Conservation (phyloP, 2,113 vertebrate species). For the Corydoras sp. region DNA sequence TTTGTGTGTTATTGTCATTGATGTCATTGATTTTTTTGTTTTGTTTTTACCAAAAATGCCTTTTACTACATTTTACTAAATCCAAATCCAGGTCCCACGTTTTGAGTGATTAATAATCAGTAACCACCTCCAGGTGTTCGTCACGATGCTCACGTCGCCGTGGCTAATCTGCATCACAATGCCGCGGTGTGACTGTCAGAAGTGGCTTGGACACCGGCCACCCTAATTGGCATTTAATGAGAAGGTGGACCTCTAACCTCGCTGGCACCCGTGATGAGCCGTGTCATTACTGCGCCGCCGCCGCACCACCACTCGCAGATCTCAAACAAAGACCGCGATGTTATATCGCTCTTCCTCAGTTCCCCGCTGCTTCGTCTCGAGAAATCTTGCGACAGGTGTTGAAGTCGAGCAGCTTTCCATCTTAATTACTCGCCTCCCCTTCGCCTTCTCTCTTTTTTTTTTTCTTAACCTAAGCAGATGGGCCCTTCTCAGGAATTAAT, state of each 20-base stretch:
- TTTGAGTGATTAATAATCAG: not conserved
- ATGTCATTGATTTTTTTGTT: no score
- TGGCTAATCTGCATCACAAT: not conserved
- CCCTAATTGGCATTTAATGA: slow-evolving; percentile 29
- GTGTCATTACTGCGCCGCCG: slow-evolving; percentile 5
- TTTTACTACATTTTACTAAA: no score
- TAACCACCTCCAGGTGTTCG: not conserved
- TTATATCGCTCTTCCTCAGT: not conserved
- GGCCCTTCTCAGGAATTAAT: slow-evolving; percentile 53
- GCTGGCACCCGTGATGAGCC: slow-evolving; percentile 5
- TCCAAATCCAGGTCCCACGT: not conserved
- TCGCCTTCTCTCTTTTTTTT: slow-evolving; percentile 24
- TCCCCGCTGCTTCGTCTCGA: slow-evolving; percentile 25
- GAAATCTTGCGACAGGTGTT: slow-evolving; percentile 51
- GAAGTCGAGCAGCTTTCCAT: slow-evolving; percentile 45
- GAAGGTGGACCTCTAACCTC: slow-evolving; percentile 14
- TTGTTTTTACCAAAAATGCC: no score
- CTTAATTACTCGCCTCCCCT: slow-evolving; percentile 55
- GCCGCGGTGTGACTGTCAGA: not conserved
- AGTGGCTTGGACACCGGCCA: not conserved
- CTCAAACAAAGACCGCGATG: not conserved
- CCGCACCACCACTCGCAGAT: not conserved
- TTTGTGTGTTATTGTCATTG: no score
- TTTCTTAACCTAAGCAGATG: slow-evolving; percentile 24
- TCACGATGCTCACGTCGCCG: not conserved